Percentiles rank a stretch among this genome's conserved stretches.
These are phyloP conservation scores for Oceanodroma leucorhoa DNA, from an alignment of 2,797 vertebrate species.

Conservation along the genomic window DNA sequence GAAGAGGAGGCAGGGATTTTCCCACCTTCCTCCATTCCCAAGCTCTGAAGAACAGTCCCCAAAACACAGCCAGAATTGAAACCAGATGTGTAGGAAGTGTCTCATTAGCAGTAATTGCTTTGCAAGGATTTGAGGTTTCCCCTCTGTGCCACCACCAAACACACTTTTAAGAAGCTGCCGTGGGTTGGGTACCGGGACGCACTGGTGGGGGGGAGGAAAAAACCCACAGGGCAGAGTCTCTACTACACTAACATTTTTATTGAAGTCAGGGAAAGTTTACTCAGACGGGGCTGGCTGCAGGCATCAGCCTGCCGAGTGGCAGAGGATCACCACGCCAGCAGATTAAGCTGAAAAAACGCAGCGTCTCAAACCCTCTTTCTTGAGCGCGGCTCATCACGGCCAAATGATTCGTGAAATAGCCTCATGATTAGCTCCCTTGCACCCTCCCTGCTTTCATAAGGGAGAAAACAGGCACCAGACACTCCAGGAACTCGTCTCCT, in stretches of 20 bases:
- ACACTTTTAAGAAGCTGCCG: neutral
- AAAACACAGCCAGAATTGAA: slow-evolving; percentile 9
- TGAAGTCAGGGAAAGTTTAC: neutral
- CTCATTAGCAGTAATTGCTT: slow-evolving; percentile 63
- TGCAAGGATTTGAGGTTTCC: slow-evolving; percentile 68
- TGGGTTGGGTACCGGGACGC: neutral
- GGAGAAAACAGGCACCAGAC: neutral
- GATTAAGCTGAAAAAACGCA: neutral
- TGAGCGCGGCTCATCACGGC: neutral
- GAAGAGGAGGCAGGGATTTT: neutral
- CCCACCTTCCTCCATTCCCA: neutral
- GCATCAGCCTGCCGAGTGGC: neutral
- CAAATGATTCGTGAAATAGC: slow-evolving; percentile 6
- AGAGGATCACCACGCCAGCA: neutral
- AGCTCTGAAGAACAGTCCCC: neutral
- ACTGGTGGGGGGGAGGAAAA: neutral
- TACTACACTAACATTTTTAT: neutral
- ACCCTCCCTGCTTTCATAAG: neutral
- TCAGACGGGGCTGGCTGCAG: neutral
- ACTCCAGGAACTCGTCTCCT: neutral
- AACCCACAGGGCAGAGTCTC: neutral
- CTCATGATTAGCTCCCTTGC: neutral
- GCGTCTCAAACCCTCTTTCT: neutral
- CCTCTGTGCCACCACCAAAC: neutral
- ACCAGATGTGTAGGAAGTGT: slow-evolving; percentile 64